These are phyloP conservation scores for Kryptolebias ocellatus DNA, from an alignment of 2,797 vertebrate genomes.

Conservation along the genomic window DNA sequence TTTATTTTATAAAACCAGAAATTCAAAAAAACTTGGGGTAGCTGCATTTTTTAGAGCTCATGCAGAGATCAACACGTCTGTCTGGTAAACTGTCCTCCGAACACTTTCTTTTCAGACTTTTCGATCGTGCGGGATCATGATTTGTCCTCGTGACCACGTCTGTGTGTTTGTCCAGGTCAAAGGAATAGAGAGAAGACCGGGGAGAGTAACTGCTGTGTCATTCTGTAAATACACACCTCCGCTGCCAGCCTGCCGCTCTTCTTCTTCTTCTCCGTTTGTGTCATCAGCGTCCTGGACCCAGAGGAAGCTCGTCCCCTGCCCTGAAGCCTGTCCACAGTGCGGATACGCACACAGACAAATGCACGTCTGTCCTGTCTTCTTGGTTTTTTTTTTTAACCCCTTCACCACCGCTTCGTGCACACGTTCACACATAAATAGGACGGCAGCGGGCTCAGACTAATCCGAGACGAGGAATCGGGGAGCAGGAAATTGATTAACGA, in stretches of 20 bases:
- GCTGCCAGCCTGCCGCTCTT: conserved; percentile 60
- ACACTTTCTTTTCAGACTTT: neutral
- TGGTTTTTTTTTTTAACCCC: neutral
- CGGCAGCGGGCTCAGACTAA: conserved; percentile 43
- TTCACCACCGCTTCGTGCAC: neutral
- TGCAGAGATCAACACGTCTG: neutral
- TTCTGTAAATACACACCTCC: conserved; percentile 87
- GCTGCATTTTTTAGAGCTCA: neutral
- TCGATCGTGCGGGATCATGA: neutral
- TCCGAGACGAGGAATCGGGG: conserved; percentile 43
- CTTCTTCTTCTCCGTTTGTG: conserved; percentile 45
- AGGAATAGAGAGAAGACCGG: conserved; percentile 98
- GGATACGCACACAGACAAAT: conserved; percentile 30
- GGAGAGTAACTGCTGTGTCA: conserved; percentile 98
- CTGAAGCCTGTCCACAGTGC: conserved; percentile 77
- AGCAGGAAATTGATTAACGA: conserved; percentile 64
- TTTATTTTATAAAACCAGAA: too few species aligned
- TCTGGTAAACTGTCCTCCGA: neutral
- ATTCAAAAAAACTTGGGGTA: too few species aligned
- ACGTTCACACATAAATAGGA: conserved; percentile 14
- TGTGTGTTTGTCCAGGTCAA: conserved; percentile 85
- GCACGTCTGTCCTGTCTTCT: conserved; percentile 3
- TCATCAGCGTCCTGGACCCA: conserved; percentile 58
- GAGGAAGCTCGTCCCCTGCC: conserved; percentile 48
- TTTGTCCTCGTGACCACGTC: neutral